phyloP scores from a whole-genome alignment of 2,797 vertebrate species.

The Girardinus metallicus region DNA sequence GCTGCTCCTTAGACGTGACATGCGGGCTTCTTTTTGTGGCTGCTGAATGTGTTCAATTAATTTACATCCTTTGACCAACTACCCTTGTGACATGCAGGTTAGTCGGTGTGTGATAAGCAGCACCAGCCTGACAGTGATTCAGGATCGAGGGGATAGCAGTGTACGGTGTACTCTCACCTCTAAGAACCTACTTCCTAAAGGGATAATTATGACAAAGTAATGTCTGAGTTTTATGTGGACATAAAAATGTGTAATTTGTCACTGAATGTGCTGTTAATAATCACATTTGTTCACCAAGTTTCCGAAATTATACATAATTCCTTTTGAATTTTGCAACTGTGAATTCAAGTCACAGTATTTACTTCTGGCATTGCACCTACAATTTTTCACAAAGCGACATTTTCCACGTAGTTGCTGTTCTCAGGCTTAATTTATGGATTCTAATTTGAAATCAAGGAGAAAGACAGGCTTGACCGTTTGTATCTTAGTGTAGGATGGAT shows the following conservation, averaged over 20 bases:
- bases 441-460: no score
- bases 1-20: constrained; percentile 10
- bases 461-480: not conserved
- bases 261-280: constrained; percentile 42
- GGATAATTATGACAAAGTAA: constrained; percentile 32
- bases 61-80: constrained; percentile 43
- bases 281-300: no score
- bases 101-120: constrained; percentile 32
- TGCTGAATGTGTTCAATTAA: constrained; percentile 43
- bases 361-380: no score
- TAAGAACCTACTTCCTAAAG: constrained; percentile 28
- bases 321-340: no score
- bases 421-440: no score
- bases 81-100: constrained; percentile 34
- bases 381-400: no score
- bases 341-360: no score
- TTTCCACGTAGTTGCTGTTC: no score
- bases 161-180: constrained; percentile 53
- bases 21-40: constrained; percentile 23
- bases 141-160: constrained; percentile 73
- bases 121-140: constrained; percentile 38
- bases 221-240: constrained; percentile 21
- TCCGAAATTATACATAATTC: no score
- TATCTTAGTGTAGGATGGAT: not conserved
- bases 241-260: constrained; percentile 56